Evolutionary conservation across 1,140 invertebrate species (phyloP).

Genomic region (Drosophila kikkawai): DNA sequence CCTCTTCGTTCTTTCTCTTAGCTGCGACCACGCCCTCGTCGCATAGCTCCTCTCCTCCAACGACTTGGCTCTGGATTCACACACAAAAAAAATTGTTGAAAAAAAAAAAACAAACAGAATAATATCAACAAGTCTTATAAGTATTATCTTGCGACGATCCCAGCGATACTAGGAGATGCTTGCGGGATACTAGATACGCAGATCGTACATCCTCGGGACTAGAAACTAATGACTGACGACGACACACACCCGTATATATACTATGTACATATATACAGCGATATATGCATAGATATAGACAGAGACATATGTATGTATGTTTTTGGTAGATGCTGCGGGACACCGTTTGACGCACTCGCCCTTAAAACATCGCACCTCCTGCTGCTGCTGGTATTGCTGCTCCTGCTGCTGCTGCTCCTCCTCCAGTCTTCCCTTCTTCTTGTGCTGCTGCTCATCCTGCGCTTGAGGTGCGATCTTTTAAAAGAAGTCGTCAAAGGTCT

Average conservation of each 20-base stretch:
- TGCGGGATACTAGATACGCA: neutral
- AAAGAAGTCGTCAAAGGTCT: slow-evolving; percentile 85
- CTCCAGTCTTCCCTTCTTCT: too few species aligned
- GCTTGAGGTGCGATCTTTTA: slow-evolving; percentile 66
- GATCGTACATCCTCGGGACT: neutral
- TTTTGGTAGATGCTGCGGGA: slow-evolving; percentile 23
- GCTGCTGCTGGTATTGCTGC: neutral
- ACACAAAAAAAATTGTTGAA: slow-evolving; percentile 11
- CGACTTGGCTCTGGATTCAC: slow-evolving; percentile 14
- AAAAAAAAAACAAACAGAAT: slow-evolving; percentile 62
- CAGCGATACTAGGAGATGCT: neutral
- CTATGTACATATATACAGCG: slow-evolving; percentile 67
- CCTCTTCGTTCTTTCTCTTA: slow-evolving; percentile 11
- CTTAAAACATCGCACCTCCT: slow-evolving; percentile 56
- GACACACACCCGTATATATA: slow-evolving; percentile 51
- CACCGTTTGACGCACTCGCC: slow-evolving; percentile 68
- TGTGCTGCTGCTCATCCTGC: neutral
- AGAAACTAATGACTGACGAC: slow-evolving; percentile 31
- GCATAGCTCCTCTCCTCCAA: neutral
- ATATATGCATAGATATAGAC: slow-evolving; percentile 60
- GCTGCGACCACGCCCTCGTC: slow-evolving; percentile 1
- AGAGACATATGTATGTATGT: slow-evolving; percentile 40
- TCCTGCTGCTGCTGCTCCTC: neutral
- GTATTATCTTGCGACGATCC: slow-evolving; percentile 36
- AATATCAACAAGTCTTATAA: slow-evolving; percentile 79